Conservation (phyloP, 2,797 vertebrate species). For the Clarias fuscus region DNA sequence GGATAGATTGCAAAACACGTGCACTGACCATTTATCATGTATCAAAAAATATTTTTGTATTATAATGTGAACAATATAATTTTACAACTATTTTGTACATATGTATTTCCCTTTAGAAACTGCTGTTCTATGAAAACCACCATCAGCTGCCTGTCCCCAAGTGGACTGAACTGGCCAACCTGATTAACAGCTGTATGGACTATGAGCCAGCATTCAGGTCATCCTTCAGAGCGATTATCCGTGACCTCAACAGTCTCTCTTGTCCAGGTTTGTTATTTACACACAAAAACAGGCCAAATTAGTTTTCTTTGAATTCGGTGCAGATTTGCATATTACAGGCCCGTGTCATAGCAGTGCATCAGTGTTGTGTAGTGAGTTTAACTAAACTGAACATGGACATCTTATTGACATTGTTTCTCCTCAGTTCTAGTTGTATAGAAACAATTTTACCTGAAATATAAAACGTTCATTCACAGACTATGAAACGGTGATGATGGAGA, state of each 20-base stretch:
- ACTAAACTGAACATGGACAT: background rate
- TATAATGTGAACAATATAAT: background rate
- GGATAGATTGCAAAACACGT: background rate
- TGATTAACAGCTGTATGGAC: constrained; percentile 98
- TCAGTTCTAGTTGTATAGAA: background rate
- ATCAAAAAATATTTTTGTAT: background rate
- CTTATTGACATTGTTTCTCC: background rate
- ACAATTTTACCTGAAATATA: background rate
- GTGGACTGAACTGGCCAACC: constrained; percentile 95
- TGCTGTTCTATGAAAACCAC: constrained; percentile 91
- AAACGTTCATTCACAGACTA: constrained; percentile 78
- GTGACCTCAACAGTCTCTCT: constrained; percentile 96
- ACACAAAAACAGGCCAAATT: background rate
- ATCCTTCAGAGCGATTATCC: constrained; percentile 91
- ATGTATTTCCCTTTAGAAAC: constrained; percentile 76
- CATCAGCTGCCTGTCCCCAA: constrained; percentile 96
- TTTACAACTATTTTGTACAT: background rate
- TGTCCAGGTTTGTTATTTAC: constrained; percentile 83
- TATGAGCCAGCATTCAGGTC: constrained; percentile 92
- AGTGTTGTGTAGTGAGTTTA: too few relatives aligned
- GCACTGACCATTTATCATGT: background rate
- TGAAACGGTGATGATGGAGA: constrained; percentile 91
- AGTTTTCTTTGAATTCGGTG: background rate
- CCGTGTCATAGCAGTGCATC: background rate
- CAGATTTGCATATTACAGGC: background rate